A percentile compares a stretch with the other conserved stretches of the same genome.
Conservation (phyloP, 2,113 vertebrate species). For the Dinomys branickii region DNA sequence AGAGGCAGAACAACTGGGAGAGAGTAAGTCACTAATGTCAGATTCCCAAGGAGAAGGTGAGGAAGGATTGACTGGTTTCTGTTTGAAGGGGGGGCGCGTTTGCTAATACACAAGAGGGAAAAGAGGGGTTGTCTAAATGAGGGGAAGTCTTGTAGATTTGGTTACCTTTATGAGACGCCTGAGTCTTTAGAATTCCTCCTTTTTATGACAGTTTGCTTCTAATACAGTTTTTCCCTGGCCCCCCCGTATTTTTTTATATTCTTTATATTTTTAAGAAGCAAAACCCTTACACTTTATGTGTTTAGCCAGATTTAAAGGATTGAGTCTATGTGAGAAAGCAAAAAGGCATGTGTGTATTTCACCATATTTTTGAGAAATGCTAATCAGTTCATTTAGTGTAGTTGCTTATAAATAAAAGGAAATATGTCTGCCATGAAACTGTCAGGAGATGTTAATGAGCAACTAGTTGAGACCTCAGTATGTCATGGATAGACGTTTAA, state of each 20-base stretch:
- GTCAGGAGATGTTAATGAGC: conserved; percentile 78
- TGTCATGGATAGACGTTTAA: conserved; percentile 60
- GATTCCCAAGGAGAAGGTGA: background rate
- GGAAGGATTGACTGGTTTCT: background rate
- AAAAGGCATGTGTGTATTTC: conserved; percentile 51
- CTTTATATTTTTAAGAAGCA: background rate
- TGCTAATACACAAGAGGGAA: background rate
- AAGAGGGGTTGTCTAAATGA: background rate
- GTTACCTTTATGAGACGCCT: conserved; percentile 1
- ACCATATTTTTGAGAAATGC: conserved; percentile 73
- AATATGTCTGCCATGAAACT: conserved; percentile 70
- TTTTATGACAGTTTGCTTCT: conserved; percentile 33
- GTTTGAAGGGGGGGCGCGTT: background rate
- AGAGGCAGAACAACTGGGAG: background rate
- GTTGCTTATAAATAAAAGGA: conserved; percentile 80
- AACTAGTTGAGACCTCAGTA: conserved; percentile 70
- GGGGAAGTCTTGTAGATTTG: background rate
- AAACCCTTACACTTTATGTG: background rate
- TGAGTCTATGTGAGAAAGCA: conserved; percentile 50
- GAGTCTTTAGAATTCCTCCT: conserved; percentile 34
- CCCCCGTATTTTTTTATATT: background rate
- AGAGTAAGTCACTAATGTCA: background rate
- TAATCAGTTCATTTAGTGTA: conserved; percentile 78
- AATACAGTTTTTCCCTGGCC: background rate
- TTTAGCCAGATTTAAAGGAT: conserved; percentile 66